Evolutionary conservation across 1,140 invertebrate genomes (phyloP).

Genomic region (Luehdorfia chinensis): DNA sequence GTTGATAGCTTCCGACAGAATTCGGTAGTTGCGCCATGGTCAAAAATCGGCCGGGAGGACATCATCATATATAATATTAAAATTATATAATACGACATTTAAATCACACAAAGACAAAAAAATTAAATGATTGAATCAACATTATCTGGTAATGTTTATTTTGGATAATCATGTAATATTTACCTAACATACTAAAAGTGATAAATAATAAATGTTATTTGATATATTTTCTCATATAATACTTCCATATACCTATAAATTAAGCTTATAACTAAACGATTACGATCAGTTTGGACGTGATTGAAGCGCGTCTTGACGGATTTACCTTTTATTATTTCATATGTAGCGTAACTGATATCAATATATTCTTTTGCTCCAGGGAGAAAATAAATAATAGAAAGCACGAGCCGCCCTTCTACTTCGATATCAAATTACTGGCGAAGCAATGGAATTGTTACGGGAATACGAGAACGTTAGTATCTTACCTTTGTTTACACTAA

Average conservation of each 20-base stretch:
- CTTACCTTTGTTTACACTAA: slow-evolving; percentile 11
- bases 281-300: not conserved
- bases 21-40: too few species aligned
- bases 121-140: too few species aligned
- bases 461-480: slow-evolving; percentile 52
- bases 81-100: too few species aligned
- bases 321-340: slow-evolving; percentile 6
- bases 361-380: slow-evolving; percentile 33
- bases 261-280: not conserved
- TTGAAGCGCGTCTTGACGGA: not conserved
- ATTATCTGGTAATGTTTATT: too few species aligned
- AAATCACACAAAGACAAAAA: too few species aligned
- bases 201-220: slow-evolving; percentile 2
- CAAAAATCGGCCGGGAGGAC: too few species aligned
- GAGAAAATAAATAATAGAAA: slow-evolving; percentile 53
- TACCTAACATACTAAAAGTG: not conserved
- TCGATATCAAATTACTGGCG: slow-evolving; percentile 54
- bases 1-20: too few species aligned
- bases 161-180: too few species aligned
- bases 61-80: too few species aligned
- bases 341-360: slow-evolving; percentile 6
- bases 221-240: slow-evolving; percentile 1
- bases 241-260: not conserved
- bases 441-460: slow-evolving; percentile 66
- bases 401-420: slow-evolving; percentile 62